Evolutionary conservation across 2,888 invertebrate species (phyloP), one percentile per base, ranked within the genome.

Genomic region (Aleiodes leptofemur): DNA sequence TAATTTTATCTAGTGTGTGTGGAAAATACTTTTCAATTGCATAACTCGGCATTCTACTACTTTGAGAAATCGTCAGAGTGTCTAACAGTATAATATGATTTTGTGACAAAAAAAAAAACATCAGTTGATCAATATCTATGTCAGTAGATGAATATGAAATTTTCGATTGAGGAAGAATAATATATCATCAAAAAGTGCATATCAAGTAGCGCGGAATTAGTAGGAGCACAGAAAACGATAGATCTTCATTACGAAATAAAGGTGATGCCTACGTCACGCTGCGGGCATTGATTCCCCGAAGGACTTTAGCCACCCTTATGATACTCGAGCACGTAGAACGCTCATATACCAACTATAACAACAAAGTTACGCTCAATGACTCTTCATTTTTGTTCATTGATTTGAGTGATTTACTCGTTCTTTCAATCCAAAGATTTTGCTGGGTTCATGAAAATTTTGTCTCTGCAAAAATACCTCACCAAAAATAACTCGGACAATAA

Each of bases 231-330:
- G 29, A 64, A 59, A 61, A 61, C 82, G 80, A 86, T 86, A 84
- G 81, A 86, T 86, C 86, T 87, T 86, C 83, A 86, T 87, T 86
- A 86, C 82, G 81, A 77, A 76, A 69, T 77, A 53, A 43, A 78
- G 80, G 80, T 77, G 80, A 73, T 83, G 84, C 82, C 83, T 83
- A 85, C 85, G 85, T 86, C 86, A 86, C 85, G 83, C 86, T 77
- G 83, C 80, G 77, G 84, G 85, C 82, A 78, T 78, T 78, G 29
- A 51, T 51, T 29, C 51, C 7, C 68, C 77, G 77, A 81, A 79
- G 64, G 61, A 71, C 50, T 83, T 85, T 82, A 86, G 86, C 83
- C 84, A 86, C 86, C 86, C 86, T 85, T 82, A 75, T 83, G 81
- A 83, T 84, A 83, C 82, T 83, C 79, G 78, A 77, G 83, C 86